Conservation (phyloP, 2,797 vertebrate genomes). For the Falco naumanni region DNA sequence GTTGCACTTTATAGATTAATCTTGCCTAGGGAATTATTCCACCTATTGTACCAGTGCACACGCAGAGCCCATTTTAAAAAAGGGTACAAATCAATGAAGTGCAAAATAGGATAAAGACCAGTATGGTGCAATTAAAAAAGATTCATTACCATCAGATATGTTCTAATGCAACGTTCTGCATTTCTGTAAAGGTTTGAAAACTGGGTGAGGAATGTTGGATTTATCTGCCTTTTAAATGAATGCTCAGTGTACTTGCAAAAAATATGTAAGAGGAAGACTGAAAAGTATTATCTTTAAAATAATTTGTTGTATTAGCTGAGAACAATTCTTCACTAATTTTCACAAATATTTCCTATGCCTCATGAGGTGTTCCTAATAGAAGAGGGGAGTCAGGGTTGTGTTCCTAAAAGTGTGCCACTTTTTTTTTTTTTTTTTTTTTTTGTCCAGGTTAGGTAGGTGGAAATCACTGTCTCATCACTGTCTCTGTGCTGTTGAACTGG, state of each 20-base stretch:
- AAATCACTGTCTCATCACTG: not conserved
- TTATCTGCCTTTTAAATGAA: not conserved
- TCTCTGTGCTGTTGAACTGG: not conserved
- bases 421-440: not conserved
- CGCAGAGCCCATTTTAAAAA: not conserved
- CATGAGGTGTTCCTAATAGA: not conserved
- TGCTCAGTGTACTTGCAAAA: not conserved
- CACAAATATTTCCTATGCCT: not conserved
- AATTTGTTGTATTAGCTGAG: not conserved
- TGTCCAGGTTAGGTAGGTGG: not conserved
- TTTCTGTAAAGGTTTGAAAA: not conserved
- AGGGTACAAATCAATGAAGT: not conserved
- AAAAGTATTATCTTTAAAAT: not conserved
- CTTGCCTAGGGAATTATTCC: not conserved
- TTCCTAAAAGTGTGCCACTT: not conserved
- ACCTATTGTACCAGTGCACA: not conserved
- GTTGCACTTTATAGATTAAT: conserved; percentile 1
- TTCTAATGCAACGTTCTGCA: not conserved
- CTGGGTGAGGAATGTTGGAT: not conserved
- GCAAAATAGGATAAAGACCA: not conserved
- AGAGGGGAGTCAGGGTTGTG: not conserved
- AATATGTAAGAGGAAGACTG: not conserved
- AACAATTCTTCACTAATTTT: not conserved
- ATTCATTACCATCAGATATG: not conserved
- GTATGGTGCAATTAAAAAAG: not conserved